phyloP scores from a whole-genome alignment of 2,888 invertebrate species.

The Cephus rjabovi region DNA sequence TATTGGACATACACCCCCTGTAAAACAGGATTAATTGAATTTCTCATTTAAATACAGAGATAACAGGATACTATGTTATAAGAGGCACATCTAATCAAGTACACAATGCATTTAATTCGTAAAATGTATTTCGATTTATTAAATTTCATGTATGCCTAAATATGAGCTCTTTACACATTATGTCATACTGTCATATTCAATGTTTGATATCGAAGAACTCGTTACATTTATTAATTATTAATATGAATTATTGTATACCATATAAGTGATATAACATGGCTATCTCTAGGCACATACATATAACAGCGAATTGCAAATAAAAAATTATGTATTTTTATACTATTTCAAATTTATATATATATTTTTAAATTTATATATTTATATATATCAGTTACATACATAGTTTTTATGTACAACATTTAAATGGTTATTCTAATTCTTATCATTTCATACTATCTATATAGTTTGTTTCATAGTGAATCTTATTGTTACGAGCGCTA shows the following conservation, averaged over 20 bases:
- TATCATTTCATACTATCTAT: neutral
- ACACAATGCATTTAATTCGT: conserved; percentile 48
- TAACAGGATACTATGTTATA: neutral
- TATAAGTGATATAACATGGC: conserved; percentile 55
- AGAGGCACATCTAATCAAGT: neutral
- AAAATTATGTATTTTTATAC: conserved; percentile 57
- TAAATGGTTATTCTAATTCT: conserved; percentile 4
- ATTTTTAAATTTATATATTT: conserved; percentile 27
- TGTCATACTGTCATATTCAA: conserved; percentile 36
- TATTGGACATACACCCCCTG: neutral
- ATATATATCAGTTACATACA: conserved; percentile 29
- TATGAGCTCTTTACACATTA: conserved; percentile 64
- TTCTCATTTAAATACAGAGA: neutral
- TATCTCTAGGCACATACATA: conserved; percentile 63
- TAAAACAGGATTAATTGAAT: neutral
- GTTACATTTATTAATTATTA: conserved; percentile 56
- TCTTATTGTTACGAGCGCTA: neutral
- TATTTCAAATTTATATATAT: conserved; percentile 40
- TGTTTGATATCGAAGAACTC: conserved; percentile 62
- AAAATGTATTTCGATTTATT: conserved; percentile 66
- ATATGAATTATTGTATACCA: conserved; percentile 57
- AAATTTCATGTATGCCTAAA: conserved; percentile 66
- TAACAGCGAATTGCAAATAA: conserved; percentile 64
- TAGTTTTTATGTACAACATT: conserved; percentile 55
- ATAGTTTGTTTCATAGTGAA: neutral